A percentile compares a stretch with the other conserved stretches of the same genome.
Evolutionary conservation across 2,888 invertebrate species (phyloP).

Genomic region (Agrotis puta): DNA sequence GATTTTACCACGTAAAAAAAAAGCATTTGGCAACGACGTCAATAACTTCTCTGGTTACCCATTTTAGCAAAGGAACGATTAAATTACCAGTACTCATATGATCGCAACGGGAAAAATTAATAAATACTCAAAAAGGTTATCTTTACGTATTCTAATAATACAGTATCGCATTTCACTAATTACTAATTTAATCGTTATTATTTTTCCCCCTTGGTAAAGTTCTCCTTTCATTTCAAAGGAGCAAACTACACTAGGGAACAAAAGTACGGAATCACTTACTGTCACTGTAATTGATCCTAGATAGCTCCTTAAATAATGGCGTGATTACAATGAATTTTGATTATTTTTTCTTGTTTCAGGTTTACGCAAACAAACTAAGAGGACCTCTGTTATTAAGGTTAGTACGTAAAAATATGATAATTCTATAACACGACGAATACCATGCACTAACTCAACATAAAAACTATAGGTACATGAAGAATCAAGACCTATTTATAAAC

Average conservation of each 20-base stretch:
- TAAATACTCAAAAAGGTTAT: too few species aligned
- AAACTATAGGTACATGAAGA: neutral
- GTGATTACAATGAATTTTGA: neutral
- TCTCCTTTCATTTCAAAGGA: too few species aligned
- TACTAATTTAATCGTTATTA: neutral
- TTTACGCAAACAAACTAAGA: conserved; percentile 64
- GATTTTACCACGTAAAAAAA: too few species aligned
- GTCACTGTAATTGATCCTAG: too few species aligned
- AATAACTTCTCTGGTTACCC: neutral
- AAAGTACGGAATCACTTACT: too few species aligned
- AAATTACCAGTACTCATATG: neutral
- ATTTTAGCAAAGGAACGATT: neutral
- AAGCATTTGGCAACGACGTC: neutral
- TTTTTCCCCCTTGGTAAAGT: too few species aligned
- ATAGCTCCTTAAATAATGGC: too few species aligned
- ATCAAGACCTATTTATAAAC: neutral
- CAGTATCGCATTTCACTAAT: neutral
- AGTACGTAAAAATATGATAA: conserved; percentile 33
- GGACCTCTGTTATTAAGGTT: conserved; percentile 68
- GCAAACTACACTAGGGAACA: too few species aligned
- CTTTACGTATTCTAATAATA: neutral
- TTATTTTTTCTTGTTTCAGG: conserved; percentile 64
- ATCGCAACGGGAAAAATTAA: neutral
- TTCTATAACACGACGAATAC: neutral
- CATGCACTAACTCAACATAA: neutral